These are phyloP conservation scores for Actinia tenebrosa DNA, from an alignment of 64 coral and sea anemone species.

Conservation along the genomic window DNA sequence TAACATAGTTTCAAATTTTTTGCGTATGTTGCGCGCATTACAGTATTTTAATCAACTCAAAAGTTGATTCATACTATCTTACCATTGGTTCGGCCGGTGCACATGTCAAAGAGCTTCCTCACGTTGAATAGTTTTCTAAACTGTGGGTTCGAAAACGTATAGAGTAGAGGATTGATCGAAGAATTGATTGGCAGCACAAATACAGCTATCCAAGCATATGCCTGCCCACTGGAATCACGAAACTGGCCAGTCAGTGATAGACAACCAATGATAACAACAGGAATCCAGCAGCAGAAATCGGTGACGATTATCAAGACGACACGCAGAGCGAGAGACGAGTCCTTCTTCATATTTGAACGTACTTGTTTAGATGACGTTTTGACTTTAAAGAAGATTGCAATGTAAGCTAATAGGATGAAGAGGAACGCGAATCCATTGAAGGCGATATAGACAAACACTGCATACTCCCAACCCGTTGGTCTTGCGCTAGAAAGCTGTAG, in stretches of 20 bases:
- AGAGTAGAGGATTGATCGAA: conserved; percentile 8
- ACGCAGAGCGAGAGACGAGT: conserved; percentile 7
- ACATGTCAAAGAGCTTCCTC: no score
- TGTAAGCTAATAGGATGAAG: conserved; percentile 22
- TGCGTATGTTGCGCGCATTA: no score
- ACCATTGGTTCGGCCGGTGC: no score
- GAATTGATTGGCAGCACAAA: conserved; percentile 7
- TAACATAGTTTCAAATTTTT: no score
- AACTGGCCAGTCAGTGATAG: background rate
- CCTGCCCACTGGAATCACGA: background rate
- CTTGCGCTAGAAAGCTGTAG: background rate
- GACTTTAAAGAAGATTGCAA: conserved; percentile 18
- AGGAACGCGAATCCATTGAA: conserved; percentile 18
- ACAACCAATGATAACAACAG: conserved; percentile 9
- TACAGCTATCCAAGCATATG: conserved; percentile 9
- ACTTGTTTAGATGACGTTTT: background rate
- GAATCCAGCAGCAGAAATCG: conserved; percentile 42
- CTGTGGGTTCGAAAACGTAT: conserved; percentile 8
- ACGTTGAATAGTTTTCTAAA: conserved; percentile 1
- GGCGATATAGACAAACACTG: background rate
- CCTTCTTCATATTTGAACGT: conserved; percentile 18
- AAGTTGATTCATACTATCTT: no score
- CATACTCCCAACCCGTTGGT: conserved; percentile 19
- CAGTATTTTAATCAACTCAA: no score
- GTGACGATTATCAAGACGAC: conserved; percentile 19